phyloP scores from a whole-genome alignment of 1,140 invertebrate species.

The Drosophila sp. region DNA sequence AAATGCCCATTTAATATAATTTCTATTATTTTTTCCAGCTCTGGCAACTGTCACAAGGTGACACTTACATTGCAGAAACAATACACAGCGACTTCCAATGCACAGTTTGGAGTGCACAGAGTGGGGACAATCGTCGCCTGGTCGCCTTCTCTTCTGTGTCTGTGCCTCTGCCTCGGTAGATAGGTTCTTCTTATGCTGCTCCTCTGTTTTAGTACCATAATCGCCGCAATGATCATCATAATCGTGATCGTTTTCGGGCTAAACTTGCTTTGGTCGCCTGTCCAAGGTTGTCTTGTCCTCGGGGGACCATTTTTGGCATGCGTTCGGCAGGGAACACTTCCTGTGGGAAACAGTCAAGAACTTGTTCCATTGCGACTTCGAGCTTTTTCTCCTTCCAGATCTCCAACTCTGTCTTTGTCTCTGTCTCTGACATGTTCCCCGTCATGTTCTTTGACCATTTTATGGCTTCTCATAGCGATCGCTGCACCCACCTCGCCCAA shows the following conservation, averaged over 20 bases:
- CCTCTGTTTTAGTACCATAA: constrained; percentile 40
- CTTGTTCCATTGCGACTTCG: constrained; percentile 49
- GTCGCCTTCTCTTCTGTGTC: background rate
- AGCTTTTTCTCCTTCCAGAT: constrained; percentile 22
- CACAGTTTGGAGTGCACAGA: constrained; percentile 14
- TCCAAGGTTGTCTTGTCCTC: constrained; percentile 65
- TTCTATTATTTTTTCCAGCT: constrained; percentile 78
- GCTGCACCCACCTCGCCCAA: constrained; percentile 46
- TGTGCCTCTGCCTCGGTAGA: constrained; percentile 26
- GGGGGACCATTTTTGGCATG: constrained; percentile 76
- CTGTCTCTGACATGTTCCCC: constrained; percentile 25
- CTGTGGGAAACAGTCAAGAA: constrained; percentile 72
- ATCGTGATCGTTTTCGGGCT: constrained; percentile 71
- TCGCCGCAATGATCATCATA: constrained; percentile 71
- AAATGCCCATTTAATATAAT: constrained; percentile 79
- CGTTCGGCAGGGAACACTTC: constrained; percentile 74
- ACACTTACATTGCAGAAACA: constrained; percentile 79
- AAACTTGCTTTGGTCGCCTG: constrained; percentile 30
- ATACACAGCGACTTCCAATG: constrained; percentile 66
- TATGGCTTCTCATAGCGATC: constrained; percentile 26
- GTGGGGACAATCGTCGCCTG: constrained; percentile 44
- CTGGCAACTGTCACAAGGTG: constrained; percentile 73
- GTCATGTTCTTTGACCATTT: constrained; percentile 49
- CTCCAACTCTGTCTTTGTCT: background rate
- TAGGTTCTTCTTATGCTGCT: constrained; percentile 13